Base-by-base conservation (phyloP, 2,888 invertebrate species). In the Auanema freiburgensis region DNA sequence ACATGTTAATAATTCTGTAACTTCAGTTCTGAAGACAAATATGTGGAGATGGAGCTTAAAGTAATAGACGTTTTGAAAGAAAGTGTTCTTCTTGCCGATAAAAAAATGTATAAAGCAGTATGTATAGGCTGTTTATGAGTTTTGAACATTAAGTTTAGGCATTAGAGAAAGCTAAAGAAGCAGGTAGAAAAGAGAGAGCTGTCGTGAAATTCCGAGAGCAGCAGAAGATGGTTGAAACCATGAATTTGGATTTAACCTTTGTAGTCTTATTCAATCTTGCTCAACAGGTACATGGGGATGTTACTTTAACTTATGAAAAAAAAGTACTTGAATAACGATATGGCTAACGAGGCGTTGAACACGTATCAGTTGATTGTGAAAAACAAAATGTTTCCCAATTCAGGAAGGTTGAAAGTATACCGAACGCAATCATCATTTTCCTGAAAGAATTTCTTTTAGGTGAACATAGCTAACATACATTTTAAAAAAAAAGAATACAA, bases 381-480 rank as follows among this genome's bases (percentile, higher is more conserved):
- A 71, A 96, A 96, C 84, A 91, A 92, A 84, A 89, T 93, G 87
- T 95, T 96, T 84, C 90, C 90, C 53, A 94, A 95, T 84, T 92
- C 93, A 44, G 92, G 87, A 16, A 65, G 78, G 44, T 59, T 82
- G 16, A 81, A 77, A 56, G 74, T 69, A 10, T 25, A 33, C 18
- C 11, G 40, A 5, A 11, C 25, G 14, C 12, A 11, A 11, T 23
- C n/a, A 50, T 11, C 11, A 14, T 57, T 21, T 5, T 4, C 18
- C 5, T 93, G 94, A 87, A 14, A 33, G n/a, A 33, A 18, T 4
- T 16, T 18, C 8, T 3, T 60, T 23, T 14, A 63, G 68, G 90
- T 97, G 0, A 98, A 98, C 85, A 96, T 98, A 91, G 97, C 96
- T 1, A 97, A 97, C 84, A 93, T 98, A 79, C 93, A 94, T 85